Evolutionary conservation across 2,797 vertebrate species (phyloP), one percentile per base, ranked within the genome.

Genomic region (Xerus rutilus): DNA sequence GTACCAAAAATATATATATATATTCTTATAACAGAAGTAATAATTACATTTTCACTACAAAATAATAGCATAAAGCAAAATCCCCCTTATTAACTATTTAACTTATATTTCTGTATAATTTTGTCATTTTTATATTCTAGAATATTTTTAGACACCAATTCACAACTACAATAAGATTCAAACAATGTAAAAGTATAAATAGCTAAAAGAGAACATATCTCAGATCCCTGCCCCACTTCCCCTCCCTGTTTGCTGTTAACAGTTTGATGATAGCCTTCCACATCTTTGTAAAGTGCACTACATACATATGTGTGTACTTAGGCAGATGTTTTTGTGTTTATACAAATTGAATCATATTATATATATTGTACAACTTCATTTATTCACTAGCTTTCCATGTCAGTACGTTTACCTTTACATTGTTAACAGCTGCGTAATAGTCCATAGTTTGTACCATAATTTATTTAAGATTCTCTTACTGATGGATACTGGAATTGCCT

Each of bases 11-110:
- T 39, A 39, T 39, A 39, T 39, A 39, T 39, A 39, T 39, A 39
- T 8, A 9, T 62, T 79, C 89, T 96, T 62, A n/a, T 85, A 93
- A 91, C n/a, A 88, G 79, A 92, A 87, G 54, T 76, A 88, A 86
- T 85, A 65, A 76, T 18, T 93, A 57, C 94, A 70, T 77, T 82
- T 93, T 94, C n/a, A 92, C 30, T 94, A 14, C 92, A 72, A 92
- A 92, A 84, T 30, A 87, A 69, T 47, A 91, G 59, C 20, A 39
- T 57, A 93, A 89, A 96, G 3, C 39, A 25, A 95, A 89, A 47
- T 81, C 45, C 9, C 49, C 18, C 35, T 96, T 93, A 4, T 89
- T 96, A 92, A 78, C 49, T 47, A 85, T 85, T 3, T 79, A 70
- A 91, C 49, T 92, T 93, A 35, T 17, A 64, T 86, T 94, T 52